Conservation (phyloP, 1,140 invertebrate species). For the Drosophila sp. region DNA sequence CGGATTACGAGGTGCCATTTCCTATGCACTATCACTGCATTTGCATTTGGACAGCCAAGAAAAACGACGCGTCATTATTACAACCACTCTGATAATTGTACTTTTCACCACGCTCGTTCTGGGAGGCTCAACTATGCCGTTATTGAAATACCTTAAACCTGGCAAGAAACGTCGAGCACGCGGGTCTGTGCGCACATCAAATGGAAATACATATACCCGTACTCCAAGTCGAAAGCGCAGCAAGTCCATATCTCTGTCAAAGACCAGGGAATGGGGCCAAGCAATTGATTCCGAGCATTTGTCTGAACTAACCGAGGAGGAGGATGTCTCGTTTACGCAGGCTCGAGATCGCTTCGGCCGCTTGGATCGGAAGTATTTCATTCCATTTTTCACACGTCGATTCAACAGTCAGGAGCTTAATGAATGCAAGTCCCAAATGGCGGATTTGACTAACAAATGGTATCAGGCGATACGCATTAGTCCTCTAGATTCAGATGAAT, state of each 20-base stretch:
- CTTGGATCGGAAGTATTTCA: constrained; percentile 96
- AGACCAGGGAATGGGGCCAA: constrained; percentile 98
- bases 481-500: constrained; percentile 88
- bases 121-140: constrained; percentile 98
- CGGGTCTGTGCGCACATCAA: constrained; percentile 24
- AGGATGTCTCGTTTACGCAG: constrained; percentile 88
- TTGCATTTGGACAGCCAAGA: constrained; percentile 95
- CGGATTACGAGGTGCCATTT: constrained; percentile 97
- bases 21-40: constrained; percentile 98
- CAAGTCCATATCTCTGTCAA: constrained; percentile 96
- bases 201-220: constrained; percentile 62
- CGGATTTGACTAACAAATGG: constrained; percentile 97
- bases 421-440: constrained; percentile 98
- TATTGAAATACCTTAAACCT: constrained; percentile 93
- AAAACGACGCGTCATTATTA: constrained; percentile 97
- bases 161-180: constrained; percentile 85
- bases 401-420: constrained; percentile 97
- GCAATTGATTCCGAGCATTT: constrained; percentile 98
- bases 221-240: constrained; percentile 88
- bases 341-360: constrained; percentile 93
- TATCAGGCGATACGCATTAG: constrained; percentile 96
- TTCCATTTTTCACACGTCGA: constrained; percentile 96
- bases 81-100: constrained; percentile 98
- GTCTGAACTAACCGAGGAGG: constrained; percentile 97
- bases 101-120: constrained; percentile 97